Base-by-base conservation (phyloP, 2,113 vertebrate genomes). In the Bubo scandiacus region DNA sequence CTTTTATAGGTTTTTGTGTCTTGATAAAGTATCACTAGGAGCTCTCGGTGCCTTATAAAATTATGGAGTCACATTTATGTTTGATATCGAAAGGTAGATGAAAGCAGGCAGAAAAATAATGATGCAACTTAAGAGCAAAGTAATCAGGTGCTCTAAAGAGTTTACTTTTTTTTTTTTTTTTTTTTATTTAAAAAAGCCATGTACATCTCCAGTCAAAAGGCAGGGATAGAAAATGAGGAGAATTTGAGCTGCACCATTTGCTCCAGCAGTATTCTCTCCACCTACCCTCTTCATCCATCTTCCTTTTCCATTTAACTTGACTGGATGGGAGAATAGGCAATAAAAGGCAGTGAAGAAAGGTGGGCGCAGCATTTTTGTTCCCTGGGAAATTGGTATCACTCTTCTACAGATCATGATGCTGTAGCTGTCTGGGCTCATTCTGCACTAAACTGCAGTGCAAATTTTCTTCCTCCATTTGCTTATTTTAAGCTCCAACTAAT, bases 401-500 rank as follows among this genome's bases (percentile, higher is more conserved):
- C 58, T 70, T 94, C 81, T 95, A 91, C 88, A 95, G 94, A 96
- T 88, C 58, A 94, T 51, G 54, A 65, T 88, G 15, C 65, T 85
- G 63, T 70, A 81, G 65, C 74, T 95, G 29, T 67, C 57, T 70
- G 74, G 66, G 42, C 49, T 74, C 30, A 75, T 94, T 93, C 74
- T 80, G 74, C 81, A 82, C 73, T 90, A 74, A 91, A 84, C 36
- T 49, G 59, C 67, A 89, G 54, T 74, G 85, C 88, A 96, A 77
- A 93, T 85, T 79, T 87, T 94, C 55, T 59, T 82, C 58, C 79
- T 94, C 72, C 61, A 40, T 90, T 95, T 95, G 54, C 74, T 75
- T 92, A 86, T 95, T 96, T 96, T 89, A 94, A 97, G 68, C 61
- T 93, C 63, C 42, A 63, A 83, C 85, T 94, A 95, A 96, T 97